phyloP scores from a whole-genome alignment of 2,888 invertebrate genomes.

The Oligia strigilis region DNA sequence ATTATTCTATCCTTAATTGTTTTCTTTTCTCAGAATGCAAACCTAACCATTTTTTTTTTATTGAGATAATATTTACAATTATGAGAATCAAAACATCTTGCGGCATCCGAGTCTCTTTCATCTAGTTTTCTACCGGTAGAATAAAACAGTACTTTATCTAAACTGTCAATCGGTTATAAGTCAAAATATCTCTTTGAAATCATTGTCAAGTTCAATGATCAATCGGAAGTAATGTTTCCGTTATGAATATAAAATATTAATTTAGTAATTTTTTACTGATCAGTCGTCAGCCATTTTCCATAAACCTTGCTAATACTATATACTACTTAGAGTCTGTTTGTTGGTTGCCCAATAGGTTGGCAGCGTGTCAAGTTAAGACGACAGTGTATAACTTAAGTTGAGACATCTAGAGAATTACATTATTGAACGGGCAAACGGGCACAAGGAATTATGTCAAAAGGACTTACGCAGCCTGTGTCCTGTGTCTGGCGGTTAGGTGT shows the following conservation, averaged over 20 bases:
- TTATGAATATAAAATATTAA: slow-evolving; percentile 2
- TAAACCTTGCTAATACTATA: slow-evolving; percentile 25
- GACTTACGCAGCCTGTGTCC: not conserved
- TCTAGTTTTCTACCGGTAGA: not conserved
- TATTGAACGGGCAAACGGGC: slow-evolving; percentile 21
- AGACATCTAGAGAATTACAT: slow-evolving; percentile 35
- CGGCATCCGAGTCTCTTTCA: not conserved
- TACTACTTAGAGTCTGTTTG: not conserved
- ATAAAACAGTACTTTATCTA: not conserved
- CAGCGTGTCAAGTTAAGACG: slow-evolving; percentile 36
- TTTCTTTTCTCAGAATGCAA: not conserved
- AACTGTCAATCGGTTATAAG: not conserved
- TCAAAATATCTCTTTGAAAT: not conserved
- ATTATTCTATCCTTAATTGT: not conserved
- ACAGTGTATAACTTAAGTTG: slow-evolving; percentile 13
- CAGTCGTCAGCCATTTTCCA: not conserved
- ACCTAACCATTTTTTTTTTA: not conserved
- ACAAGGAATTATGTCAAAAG: slow-evolving; percentile 31
- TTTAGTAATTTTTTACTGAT: not conserved
- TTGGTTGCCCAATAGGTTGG: slow-evolving; percentile 44
- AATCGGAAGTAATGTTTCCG: not conserved
- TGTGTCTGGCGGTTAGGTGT: not conserved
- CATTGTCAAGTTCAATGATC: not conserved
- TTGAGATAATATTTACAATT: not conserved
- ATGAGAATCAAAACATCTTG: not conserved